Evolutionary conservation across 2,888 invertebrate species (phyloP).

Genomic region (Cremastinae sp.): DNA sequence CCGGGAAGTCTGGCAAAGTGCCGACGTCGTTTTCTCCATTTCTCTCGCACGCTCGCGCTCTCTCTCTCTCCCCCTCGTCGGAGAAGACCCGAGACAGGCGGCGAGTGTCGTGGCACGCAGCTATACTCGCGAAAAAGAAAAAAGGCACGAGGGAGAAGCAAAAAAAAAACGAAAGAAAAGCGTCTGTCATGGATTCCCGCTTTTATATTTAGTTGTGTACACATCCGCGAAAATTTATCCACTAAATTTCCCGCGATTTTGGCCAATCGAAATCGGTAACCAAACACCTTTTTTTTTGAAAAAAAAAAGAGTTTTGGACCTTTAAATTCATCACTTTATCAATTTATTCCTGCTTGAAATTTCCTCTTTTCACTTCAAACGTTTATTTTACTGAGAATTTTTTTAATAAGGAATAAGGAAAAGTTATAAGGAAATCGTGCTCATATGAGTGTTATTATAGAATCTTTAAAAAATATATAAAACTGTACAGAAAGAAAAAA

Average conservation of each 20-base stretch:
- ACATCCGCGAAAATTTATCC: neutral
- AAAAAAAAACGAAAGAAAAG: constrained; percentile 49
- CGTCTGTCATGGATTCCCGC: constrained; percentile 33
- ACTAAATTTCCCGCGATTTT: constrained; percentile 30
- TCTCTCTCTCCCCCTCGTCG: constrained; percentile 61
- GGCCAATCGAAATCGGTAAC: neutral
- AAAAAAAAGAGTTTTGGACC: too few relatives aligned
- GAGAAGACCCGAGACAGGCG: constrained; percentile 64
- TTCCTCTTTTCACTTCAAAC: too few relatives aligned
- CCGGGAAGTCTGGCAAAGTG: constrained; percentile 70
- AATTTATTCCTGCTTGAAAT: too few relatives aligned
- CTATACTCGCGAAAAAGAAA: constrained; percentile 50
- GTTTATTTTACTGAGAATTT: too few relatives aligned
- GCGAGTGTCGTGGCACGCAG: constrained; percentile 58
- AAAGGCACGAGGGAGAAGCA: constrained; percentile 44
- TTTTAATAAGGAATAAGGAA: too few relatives aligned
- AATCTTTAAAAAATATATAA: too few relatives aligned
- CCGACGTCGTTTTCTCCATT: constrained; percentile 63
- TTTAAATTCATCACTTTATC: too few relatives aligned
- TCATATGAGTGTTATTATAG: too few relatives aligned
- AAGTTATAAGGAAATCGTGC: too few relatives aligned
- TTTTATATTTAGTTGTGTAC: constrained; percentile 40
- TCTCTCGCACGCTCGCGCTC: constrained; percentile 8
- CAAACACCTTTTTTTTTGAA: too few relatives aligned
- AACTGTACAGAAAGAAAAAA: too few relatives aligned